Evolutionary conservation across 2,113 vertebrate species (phyloP), one percentile per base, ranked within the genome.

Genomic region (Nibea albiflora): DNA sequence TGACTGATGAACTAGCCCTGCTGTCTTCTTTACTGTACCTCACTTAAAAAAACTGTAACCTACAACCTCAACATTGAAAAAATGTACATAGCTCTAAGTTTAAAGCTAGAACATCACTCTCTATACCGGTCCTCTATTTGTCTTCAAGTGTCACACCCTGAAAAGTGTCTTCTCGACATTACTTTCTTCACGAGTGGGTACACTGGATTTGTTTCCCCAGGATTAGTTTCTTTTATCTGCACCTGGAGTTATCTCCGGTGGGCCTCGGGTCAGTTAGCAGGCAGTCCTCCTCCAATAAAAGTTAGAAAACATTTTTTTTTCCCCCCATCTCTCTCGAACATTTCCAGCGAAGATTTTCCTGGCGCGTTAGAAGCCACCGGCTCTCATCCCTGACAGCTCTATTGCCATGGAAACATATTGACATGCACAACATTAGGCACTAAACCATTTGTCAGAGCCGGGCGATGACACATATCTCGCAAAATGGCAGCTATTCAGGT

Each of bases 331-430:
- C 35, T 39, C 20, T 61, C 39, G 12, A 17, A 67, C 20, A 28
- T 69, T 28, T 61, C 61, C 47, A n/a, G 3, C 3, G 11, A 64
- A 24, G 39, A 31, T 3, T 47, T 67, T 78, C 31, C 50, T 62
- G 44, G 67, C 54, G 68, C 66, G 31, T 77, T 58, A 16, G 3
- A 56, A 56, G 47, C 15, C 56, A 17, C 61, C 60, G 1, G 56
- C 71, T 69, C 73, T 49, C 11, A 47, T 63, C 84, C 69, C 78
- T 28, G 31, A 60, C 74, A 81, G 50, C 66, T 60, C 52, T 3
- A 86, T 83, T 50, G 60, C 81, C 84, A 86, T 84, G 78, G 78
- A 84, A 88, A 88, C 86, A 81, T 87, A 77, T 76, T 88, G 77
- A 84, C 61, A 81, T 88, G 80, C 52, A 81, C 49, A 19, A 69